Base-by-base conservation (phyloP, 2,888 invertebrate species). In the Colostygia pectinataria region DNA sequence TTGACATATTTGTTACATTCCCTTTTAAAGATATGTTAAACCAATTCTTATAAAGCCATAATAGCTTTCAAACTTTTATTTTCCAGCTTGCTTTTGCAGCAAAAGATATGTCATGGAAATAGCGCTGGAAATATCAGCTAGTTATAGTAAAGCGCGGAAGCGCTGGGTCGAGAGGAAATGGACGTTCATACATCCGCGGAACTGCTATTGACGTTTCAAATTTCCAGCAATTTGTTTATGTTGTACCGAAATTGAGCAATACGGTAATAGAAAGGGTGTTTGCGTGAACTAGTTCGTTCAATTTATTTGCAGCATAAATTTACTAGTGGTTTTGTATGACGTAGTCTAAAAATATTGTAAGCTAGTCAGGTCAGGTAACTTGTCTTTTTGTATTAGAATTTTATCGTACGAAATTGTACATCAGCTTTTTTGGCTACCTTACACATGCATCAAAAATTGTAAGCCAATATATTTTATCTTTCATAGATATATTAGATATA, bases 121-220 rank as follows among this genome's bases (percentile, higher is more conserved):
- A 29, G 46, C 37, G 61, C 72, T 76, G 77, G 75, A 77, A 78
- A 81, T 72, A 65, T 68, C 59, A 53, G 63, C 68, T 71, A 74
- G 69, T 76, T 76, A 77, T 68, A 71, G 74, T 66, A 80, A 74
- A 65, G 69, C 67, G 67, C 74, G 80, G 81, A 85, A 80, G 72
- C 68, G 65, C 61, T 65, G 66, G 66, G 74, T 72, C 70, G 79
- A 45, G 33, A 43, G 83, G 83, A 86, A 88, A 85, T 81, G 71
- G 74, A 66, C 63, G 67, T 73, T 81, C 77, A 71, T 78, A 81
- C 74, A 77, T 68, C 53, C 70, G 68, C 57, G 43, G 47, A 49
- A 61, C 62, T 56, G 56, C 55, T 77, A 77, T 81, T 79, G 81
- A 77, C 71, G 77, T 69, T 71, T 66, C 53, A 58, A 63, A 55